These are phyloP conservation scores for Drosophila setifemur DNA, from an alignment of 1,140 invertebrate genomes.

Conservation along the genomic window DNA sequence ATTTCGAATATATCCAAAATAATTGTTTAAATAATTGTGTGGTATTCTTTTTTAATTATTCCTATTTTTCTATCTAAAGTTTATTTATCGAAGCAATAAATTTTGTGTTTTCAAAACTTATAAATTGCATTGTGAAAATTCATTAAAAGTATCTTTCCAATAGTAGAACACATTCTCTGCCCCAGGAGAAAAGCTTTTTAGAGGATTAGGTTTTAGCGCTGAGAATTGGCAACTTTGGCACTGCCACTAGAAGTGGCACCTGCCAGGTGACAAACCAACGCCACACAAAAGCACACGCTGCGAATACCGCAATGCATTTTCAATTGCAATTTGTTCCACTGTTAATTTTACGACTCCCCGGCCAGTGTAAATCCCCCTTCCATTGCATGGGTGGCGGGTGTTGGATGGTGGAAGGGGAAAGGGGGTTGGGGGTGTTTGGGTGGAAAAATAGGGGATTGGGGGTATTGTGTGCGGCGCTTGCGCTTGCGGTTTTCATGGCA, in stretches of 20 bases:
- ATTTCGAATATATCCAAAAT: no score
- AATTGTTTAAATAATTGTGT: no score
- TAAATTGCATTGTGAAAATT: no score
- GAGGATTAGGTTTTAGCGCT: background rate
- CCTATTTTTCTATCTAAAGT: no score
- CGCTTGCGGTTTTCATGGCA: conserved; percentile 58
- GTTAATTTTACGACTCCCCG: conserved; percentile 53
- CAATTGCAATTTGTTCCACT: conserved; percentile 48
- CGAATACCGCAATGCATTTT: conserved; percentile 39
- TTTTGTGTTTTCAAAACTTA: no score
- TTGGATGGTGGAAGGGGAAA: no score
- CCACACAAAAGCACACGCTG: background rate
- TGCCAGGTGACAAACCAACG: conserved; percentile 11
- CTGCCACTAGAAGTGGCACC: conserved; percentile 31
- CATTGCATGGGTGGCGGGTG: background rate
- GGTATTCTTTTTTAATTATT: no score
- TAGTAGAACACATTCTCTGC: background rate
- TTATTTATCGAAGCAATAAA: no score
- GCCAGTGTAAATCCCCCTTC: conserved; percentile 30
- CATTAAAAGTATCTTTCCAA: no score
- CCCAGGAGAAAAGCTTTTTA: background rate
- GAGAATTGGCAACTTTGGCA: conserved; percentile 9
- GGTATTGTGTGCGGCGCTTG: conserved; percentile 22
- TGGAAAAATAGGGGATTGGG: conserved; percentile 1
- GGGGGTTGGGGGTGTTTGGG: conserved; percentile 7